Conservation (phyloP, 2,888 invertebrate species). For the Cheilosia scutellata region DNA sequence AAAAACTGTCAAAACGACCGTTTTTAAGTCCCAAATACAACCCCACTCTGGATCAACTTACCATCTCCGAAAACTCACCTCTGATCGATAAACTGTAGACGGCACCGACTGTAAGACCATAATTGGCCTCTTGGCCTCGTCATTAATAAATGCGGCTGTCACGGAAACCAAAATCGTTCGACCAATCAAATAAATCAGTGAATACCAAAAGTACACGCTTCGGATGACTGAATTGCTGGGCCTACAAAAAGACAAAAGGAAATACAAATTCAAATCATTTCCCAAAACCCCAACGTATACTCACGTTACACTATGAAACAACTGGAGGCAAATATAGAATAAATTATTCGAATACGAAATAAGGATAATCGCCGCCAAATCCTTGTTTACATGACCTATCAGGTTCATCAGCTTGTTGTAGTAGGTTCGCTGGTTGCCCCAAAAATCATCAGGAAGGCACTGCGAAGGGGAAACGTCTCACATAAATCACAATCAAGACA, state of each 20-base stretch:
- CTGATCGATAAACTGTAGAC: constrained; percentile 84
- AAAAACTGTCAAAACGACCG: too few relatives aligned
- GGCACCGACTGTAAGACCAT: constrained; percentile 84
- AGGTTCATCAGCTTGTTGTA: constrained; percentile 85
- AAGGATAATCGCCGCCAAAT: constrained; percentile 86
- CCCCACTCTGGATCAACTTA: neutral
- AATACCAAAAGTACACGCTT: constrained; percentile 85
- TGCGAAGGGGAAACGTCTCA: constrained; percentile 47
- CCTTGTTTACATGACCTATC: constrained; percentile 86
- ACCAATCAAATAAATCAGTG: constrained; percentile 84
- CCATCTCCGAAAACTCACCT: constrained; percentile 80
- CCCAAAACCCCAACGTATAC: constrained; percentile 71
- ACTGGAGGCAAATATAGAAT: constrained; percentile 89
- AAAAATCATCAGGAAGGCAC: constrained; percentile 87
- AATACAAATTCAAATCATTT: neutral
- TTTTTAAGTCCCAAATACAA: too few relatives aligned
- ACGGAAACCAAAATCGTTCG: constrained; percentile 84
- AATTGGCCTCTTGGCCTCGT: constrained; percentile 84
- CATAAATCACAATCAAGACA: neutral
- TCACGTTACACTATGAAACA: constrained; percentile 88
- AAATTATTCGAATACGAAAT: constrained; percentile 88
- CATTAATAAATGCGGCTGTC: constrained; percentile 84
- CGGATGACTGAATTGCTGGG: constrained; percentile 82
- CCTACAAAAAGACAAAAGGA: constrained; percentile 76
- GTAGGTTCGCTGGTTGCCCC: constrained; percentile 87